Evolutionary conservation across 2,113 vertebrate genomes (phyloP).

Genomic region (Nematolebias whitei): DNA sequence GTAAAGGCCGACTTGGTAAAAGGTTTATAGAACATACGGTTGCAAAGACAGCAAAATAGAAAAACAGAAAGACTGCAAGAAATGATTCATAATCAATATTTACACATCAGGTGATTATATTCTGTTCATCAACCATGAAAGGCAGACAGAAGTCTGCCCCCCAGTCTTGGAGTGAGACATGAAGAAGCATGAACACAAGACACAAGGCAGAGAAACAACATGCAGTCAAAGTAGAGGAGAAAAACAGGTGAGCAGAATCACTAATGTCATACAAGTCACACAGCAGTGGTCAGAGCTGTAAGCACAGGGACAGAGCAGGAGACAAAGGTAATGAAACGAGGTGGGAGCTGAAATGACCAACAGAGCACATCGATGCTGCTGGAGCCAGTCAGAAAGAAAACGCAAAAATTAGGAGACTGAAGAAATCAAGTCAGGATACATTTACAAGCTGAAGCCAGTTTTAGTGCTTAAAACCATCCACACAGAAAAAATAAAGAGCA

Average conservation of each 20-base stretch:
- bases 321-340: slow-evolving; percentile 55
- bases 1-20: slow-evolving; percentile 8
- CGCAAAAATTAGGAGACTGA: slow-evolving; percentile 44
- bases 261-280: slow-evolving; percentile 69
- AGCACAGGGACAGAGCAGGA: slow-evolving; percentile 59
- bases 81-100: slow-evolving; percentile 46
- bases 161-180: slow-evolving; percentile 45
- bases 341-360: slow-evolving; percentile 65
- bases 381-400: slow-evolving; percentile 67
- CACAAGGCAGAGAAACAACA: slow-evolving; percentile 62
- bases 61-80: slow-evolving; percentile 39
- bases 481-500: slow-evolving; percentile 34
- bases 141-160: slow-evolving; percentile 54
- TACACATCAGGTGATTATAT: slow-evolving; percentile 55
- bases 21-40: slow-evolving; percentile 42
- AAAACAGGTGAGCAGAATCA: slow-evolving; percentile 66
- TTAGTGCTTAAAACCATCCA: slow-evolving; percentile 26
- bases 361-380: slow-evolving; percentile 65
- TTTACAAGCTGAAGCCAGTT: slow-evolving; percentile 42
- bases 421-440: slow-evolving; percentile 50
- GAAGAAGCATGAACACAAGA: slow-evolving; percentile 45
- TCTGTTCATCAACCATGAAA: slow-evolving; percentile 59
- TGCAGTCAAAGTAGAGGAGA: slow-evolving; percentile 54
- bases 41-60: slow-evolving; percentile 52
- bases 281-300: slow-evolving; percentile 55